Evolutionary conservation across 2,797 vertebrate species (phyloP).

Genomic region (Tapera naevia): DNA sequence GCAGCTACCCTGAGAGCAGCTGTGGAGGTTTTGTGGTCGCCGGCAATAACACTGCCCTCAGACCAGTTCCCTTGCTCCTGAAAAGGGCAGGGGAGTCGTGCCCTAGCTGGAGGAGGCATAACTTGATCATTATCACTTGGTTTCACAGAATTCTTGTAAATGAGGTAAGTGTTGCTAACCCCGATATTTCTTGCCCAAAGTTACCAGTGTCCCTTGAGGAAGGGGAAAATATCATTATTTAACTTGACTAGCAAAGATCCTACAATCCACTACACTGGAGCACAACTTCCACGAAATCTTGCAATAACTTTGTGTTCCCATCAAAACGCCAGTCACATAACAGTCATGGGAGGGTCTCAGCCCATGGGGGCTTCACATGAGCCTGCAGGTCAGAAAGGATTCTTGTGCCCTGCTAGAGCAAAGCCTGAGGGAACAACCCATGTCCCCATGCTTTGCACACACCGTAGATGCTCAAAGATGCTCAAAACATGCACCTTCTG

Average conservation of each 20-base stretch:
- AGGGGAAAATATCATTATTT: neutral
- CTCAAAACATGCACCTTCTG: accelerated
- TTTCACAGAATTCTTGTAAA: neutral
- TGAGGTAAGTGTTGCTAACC: neutral
- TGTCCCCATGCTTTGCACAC: accelerated
- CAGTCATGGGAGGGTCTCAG: accelerated
- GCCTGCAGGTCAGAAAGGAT: neutral
- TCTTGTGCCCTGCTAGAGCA: accelerated
- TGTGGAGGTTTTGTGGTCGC: neutral
- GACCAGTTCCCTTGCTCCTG: no score
- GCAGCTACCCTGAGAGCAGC: neutral
- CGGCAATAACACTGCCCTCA: neutral
- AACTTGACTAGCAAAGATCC: neutral
- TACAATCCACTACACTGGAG: neutral
- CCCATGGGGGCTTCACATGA: accelerated
- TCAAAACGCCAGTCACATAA: neutral
- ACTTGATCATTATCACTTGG: neutral
- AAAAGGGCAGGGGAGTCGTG: no score
- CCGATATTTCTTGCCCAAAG: neutral
- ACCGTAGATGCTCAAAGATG: neutral
- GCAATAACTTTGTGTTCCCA: neutral
- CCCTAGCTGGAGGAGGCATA: neutral
- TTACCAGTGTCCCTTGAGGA: neutral
- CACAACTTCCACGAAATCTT: neutral
- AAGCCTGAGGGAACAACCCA: accelerated